A percentile compares a stretch with the other conserved stretches of the same genome.
phyloP scores from a whole-genome alignment of 2,113 vertebrate species.

The Acrocephalus kingi region DNA sequence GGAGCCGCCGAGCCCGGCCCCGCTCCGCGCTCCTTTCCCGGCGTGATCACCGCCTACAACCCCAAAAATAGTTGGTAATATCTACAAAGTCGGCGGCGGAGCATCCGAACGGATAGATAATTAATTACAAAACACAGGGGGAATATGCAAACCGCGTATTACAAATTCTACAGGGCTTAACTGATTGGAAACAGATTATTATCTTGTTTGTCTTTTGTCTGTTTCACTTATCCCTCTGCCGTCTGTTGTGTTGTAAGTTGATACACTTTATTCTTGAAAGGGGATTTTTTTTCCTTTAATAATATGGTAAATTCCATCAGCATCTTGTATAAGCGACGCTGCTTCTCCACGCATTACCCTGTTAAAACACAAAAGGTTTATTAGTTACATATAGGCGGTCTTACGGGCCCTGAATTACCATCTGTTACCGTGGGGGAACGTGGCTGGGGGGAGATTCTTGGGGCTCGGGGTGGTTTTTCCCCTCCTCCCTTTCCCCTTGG shows the following conservation, averaged over 20 bases:
- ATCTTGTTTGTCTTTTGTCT: conserved; percentile 82
- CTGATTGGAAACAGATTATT: conserved; percentile 83
- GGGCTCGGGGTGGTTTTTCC: not conserved
- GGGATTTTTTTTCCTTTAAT: conserved; percentile 46
- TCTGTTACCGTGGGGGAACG: conserved; percentile 54
- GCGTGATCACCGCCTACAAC: not conserved
- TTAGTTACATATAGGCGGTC: conserved; percentile 66
- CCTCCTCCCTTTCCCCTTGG: not conserved
- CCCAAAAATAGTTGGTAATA: conserved; percentile 41
- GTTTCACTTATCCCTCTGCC: conserved; percentile 76
- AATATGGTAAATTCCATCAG: conserved; percentile 69
- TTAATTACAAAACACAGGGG: conserved; percentile 79
- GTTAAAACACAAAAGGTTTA: conserved; percentile 75
- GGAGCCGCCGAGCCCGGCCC: not conserved
- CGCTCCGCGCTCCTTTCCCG: not conserved
- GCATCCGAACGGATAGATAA: conserved; percentile 66
- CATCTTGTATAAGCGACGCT: conserved; percentile 59
- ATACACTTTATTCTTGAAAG: conserved; percentile 73
- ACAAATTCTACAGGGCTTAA: conserved; percentile 80
- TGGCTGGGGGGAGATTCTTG: not conserved
- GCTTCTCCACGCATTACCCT: conserved; percentile 64
- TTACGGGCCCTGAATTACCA: conserved; percentile 36
- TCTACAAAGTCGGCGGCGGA: conserved; percentile 14
- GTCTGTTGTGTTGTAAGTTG: conserved; percentile 74
- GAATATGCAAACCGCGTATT: conserved; percentile 75